These are phyloP conservation scores for Aricia agestis DNA, from an alignment of 1,140 invertebrate genomes.

Conservation along the genomic window DNA sequence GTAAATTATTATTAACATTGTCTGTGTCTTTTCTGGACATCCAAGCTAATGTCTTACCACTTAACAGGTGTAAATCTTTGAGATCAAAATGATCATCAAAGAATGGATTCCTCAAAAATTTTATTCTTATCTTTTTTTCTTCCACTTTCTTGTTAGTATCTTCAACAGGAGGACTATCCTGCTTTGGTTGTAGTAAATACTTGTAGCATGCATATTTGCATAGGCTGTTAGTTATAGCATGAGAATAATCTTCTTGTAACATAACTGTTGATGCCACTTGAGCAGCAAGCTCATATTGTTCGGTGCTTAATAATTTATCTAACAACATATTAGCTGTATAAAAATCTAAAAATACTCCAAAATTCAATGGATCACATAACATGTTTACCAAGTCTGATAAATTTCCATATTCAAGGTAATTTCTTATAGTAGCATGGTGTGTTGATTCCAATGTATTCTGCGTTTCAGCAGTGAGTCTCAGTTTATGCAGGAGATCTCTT, in stretches of 20 bases:
- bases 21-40: slow-evolving; percentile 76
- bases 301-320: slow-evolving; percentile 84
- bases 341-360: slow-evolving; percentile 92
- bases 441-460: slow-evolving; percentile 85
- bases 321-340: slow-evolving; percentile 88
- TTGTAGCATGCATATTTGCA: slow-evolving; percentile 85
- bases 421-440: slow-evolving; percentile 85
- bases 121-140: slow-evolving; percentile 86
- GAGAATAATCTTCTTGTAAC: slow-evolving; percentile 91
- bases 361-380: slow-evolving; percentile 88
- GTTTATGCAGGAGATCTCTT: slow-evolving; percentile 81
- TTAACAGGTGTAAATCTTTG: slow-evolving; percentile 79
- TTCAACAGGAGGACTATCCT: slow-evolving; percentile 57
- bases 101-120: slow-evolving; percentile 86
- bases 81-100: slow-evolving; percentile 94
- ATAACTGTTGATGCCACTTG: slow-evolving; percentile 87
- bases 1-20: slow-evolving; percentile 79
- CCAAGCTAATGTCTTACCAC: slow-evolving; percentile 87
- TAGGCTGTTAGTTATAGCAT: slow-evolving; percentile 83
- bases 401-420: slow-evolving; percentile 78
- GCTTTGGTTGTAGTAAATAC: slow-evolving; percentile 80
- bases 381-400: slow-evolving; percentile 82
- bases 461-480: slow-evolving; percentile 83
- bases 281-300: slow-evolving; percentile 84
- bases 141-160: slow-evolving; percentile 74